phyloP scores from a whole-genome alignment of 2,888 invertebrate genomes.

The Nemotelus nigrinus region DNA sequence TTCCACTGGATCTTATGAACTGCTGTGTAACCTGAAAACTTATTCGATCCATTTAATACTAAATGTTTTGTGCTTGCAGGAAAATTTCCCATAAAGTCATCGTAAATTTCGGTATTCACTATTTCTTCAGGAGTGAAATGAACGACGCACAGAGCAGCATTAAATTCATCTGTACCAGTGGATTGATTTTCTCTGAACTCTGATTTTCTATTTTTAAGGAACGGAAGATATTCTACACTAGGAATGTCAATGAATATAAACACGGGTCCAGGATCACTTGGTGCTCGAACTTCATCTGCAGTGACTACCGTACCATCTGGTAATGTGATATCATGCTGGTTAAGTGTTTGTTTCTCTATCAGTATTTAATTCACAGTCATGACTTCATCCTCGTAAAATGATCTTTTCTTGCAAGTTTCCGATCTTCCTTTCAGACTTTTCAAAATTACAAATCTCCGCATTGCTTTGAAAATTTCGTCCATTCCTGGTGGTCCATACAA shows the following conservation, averaged over 20 bases:
- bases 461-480: conserved; percentile 73
- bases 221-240: conserved; percentile 74
- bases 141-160: conserved; percentile 74
- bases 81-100: conserved; percentile 80
- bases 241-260: conserved; percentile 92
- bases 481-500: conserved; percentile 86
- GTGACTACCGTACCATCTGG: conserved; percentile 78
- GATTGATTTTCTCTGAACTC: conserved; percentile 72
- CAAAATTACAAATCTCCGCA: conserved; percentile 78
- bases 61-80: conserved; percentile 76
- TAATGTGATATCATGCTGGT: conserved; percentile 79
- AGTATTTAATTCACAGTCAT: conserved; percentile 79
- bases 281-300: conserved; percentile 80
- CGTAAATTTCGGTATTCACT: conserved; percentile 73
- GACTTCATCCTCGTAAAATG: conserved; percentile 76
- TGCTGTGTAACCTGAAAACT: conserved; percentile 76
- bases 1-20: conserved; percentile 83
- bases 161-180: conserved; percentile 64
- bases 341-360: conserved; percentile 52
- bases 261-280: conserved; percentile 77
- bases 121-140: conserved; percentile 84
- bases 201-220: conserved; percentile 67
- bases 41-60: conserved; percentile 76
- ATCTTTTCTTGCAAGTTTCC: conserved; percentile 68
- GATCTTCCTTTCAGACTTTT: conserved; percentile 75